Conservation (phyloP, 2,113 vertebrate genomes). For the Hiodon tergisus region DNA sequence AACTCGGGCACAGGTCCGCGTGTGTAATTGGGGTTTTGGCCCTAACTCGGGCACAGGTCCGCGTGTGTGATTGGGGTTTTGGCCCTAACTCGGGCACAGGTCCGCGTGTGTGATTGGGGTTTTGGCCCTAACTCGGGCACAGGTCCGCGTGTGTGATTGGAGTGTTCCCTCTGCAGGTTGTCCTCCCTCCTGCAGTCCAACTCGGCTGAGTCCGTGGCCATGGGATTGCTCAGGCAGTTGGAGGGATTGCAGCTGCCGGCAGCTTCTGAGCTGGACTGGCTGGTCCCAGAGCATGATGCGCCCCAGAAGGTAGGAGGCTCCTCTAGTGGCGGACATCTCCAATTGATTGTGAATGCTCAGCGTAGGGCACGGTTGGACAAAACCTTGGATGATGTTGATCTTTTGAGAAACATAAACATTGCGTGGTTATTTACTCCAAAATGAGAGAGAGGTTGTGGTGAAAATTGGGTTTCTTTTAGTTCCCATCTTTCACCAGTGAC, state of each 20-base stretch:
- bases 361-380: too few species aligned
- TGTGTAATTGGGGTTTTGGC: background rate
- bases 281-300: conserved; percentile 89
- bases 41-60: background rate
- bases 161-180: conserved; percentile 54
- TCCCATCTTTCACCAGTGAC: too few species aligned
- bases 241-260: conserved; percentile 96
- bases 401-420: too few species aligned
- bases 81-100: background rate
- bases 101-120: background rate
- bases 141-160: background rate
- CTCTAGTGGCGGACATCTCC: background rate
- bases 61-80: background rate
- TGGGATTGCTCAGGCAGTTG: conserved; percentile 94
- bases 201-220: conserved; percentile 91
- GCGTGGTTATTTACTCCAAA: too few species aligned
- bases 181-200: conserved; percentile 83
- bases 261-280: conserved; percentile 92
- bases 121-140: background rate
- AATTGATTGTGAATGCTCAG: background rate
- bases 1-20: background rate
- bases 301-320: conserved; percentile 82
- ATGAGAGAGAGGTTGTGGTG: too few species aligned
- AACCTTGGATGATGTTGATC: too few species aligned
- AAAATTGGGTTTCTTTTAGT: too few species aligned